Conservation (phyloP, 2,113 vertebrate species). For the Nothocercus nigrocapillus region DNA sequence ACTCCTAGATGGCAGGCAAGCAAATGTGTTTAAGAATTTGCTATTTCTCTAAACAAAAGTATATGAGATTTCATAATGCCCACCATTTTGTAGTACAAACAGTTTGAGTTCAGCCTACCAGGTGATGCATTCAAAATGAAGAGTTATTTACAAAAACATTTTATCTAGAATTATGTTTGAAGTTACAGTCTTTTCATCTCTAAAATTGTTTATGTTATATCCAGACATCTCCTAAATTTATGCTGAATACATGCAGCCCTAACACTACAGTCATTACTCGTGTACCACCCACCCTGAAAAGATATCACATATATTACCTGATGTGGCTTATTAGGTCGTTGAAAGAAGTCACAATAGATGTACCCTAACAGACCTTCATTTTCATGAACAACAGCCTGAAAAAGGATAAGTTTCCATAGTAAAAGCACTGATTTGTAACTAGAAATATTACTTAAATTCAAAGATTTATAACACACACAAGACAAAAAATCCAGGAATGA, state of each 20-base stretch:
- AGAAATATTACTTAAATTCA: background rate
- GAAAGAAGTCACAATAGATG: conserved; percentile 98
- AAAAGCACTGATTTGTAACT: background rate
- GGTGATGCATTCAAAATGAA: background rate
- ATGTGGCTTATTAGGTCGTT: conserved; percentile 90
- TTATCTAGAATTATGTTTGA: background rate
- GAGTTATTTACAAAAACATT: background rate
- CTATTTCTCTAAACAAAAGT: background rate
- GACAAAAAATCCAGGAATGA: background rate
- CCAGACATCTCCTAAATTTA: background rate
- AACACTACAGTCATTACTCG: background rate
- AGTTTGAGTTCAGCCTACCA: background rate
- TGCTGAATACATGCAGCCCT: rapidly evolving
- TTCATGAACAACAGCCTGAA: conserved; percentile 95
- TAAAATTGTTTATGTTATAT: background rate
- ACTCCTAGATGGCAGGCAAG: background rate
- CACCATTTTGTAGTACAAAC: background rate
- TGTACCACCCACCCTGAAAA: background rate
- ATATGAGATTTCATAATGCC: background rate
- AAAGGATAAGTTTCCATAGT: background rate
- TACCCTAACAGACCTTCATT: conserved; percentile 93
- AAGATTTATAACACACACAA: background rate
- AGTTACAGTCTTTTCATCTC: background rate
- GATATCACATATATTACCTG: conserved; percentile 81
- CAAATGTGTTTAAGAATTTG: background rate